Evolutionary conservation across 2,888 invertebrate species (phyloP), one percentile per base, ranked within the genome.

Genomic region (Sphaerophoria taeniata): DNA sequence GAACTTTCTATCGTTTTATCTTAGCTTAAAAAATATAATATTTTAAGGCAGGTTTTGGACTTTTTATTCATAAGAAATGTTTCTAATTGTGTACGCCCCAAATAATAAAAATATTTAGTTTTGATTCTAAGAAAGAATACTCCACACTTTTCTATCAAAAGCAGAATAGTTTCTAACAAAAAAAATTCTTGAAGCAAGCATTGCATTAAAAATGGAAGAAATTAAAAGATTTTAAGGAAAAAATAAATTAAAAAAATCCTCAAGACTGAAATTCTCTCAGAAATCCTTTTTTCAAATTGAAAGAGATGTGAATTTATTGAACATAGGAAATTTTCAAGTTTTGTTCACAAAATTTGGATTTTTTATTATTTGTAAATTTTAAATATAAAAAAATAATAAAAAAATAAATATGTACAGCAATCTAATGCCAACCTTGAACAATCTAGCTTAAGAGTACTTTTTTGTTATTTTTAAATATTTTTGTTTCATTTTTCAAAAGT

Each of bases 381-480:
- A 53, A 70, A 49, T 53, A 69, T 6, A 49, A 67, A 47, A 6
- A 34, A 43, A 51, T 16, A 60, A 73, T 51, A 11, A 43, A 73
- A 72, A 43, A 43, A 43, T 39, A 84, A 80, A 61, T 78, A 82
- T 82, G 74, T 86, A 77, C 82, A 86, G 86, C 81, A 82, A 78
- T 82, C 82, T 81, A 85, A 70, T 85, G 85, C 85, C 85, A 85
- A 76, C 85, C 72, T 77, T 70, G 51, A 85, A 85, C 85, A 81
- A 85, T 81, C 72, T 69, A 85, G 72, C 76, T 85, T 85, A 36
- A 71, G 56, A 33, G 9, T 43, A 11, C 12, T 12, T 43, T 43
- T 43, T 43, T 43, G 6, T 43, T 43, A 9, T 43, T 6, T 16
- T 58, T 9, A 43, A 53, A 43, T n/a, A 9, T 71, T 43, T 34